phyloP scores from a whole-genome alignment of 2,888 invertebrate species.

The Galerucella pusilla region DNA sequence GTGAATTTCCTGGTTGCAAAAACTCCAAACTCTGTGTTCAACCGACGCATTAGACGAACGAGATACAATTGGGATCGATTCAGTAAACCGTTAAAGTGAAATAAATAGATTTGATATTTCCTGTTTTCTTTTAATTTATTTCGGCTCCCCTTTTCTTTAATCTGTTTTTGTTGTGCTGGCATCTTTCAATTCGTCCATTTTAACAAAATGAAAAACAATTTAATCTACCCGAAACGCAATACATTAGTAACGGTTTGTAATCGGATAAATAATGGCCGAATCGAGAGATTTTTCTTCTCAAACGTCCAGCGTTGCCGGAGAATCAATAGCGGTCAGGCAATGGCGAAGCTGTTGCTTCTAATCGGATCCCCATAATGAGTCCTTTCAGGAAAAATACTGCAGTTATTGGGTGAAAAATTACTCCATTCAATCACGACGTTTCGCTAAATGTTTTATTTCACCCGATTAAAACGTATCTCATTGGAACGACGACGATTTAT shows the following conservation, averaged over 20 bases:
- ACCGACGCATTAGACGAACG: not conserved
- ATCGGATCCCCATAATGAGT: slow-evolving; percentile 58
- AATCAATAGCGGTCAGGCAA: slow-evolving; percentile 54
- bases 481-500: not conserved
- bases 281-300: slow-evolving; percentile 52
- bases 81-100: slow-evolving; percentile 15
- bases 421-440: slow-evolving; percentile 48
- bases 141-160: slow-evolving; percentile 23
- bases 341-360: slow-evolving; percentile 52
- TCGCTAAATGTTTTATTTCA: slow-evolving; percentile 22
- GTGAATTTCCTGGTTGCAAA: not conserved
- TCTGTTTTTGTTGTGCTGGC: slow-evolving; percentile 27
- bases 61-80: slow-evolving; percentile 3
- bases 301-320: slow-evolving; percentile 46
- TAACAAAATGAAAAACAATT: slow-evolving; percentile 46
- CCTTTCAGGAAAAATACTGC: slow-evolving; percentile 55
- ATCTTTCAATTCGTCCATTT: slow-evolving; percentile 42
- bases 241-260: slow-evolving; percentile 50
- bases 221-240: slow-evolving; percentile 46
- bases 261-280: slow-evolving; percentile 52
- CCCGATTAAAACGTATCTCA: slow-evolving; percentile 23
- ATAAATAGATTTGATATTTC: slow-evolving; percentile 29
- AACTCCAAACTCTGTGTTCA: not conserved
- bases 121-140: slow-evolving; percentile 20
- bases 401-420: slow-evolving; percentile 56